A percentile compares a stretch with the other conserved stretches of the same genome.
Conservation (phyloP, 1,140 invertebrate species). For the Cardiocondyla obscurior region DNA sequence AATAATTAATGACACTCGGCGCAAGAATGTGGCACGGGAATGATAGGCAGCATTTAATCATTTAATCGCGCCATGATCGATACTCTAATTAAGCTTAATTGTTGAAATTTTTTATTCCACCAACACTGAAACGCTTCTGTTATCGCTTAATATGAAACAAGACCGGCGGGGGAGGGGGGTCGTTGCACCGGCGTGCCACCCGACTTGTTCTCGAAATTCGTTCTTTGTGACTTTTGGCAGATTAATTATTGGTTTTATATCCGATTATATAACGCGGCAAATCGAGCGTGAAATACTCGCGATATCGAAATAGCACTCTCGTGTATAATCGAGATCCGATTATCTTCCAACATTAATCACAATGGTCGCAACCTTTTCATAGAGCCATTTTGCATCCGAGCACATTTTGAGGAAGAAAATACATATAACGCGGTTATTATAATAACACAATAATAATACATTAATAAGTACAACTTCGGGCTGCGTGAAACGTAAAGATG, state of each 20-base stretch:
- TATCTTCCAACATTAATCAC: slow-evolving; percentile 22
- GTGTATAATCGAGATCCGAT: slow-evolving; percentile 38
- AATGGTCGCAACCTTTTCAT: background rate
- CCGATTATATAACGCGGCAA: slow-evolving; percentile 28
- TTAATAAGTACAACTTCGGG: too few species aligned
- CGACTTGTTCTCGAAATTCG: slow-evolving; percentile 14
- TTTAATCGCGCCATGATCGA: slow-evolving; percentile 13
- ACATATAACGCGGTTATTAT: background rate
- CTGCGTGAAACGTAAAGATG: too few species aligned
- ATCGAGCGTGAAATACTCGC: slow-evolving; percentile 1
- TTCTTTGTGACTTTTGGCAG: slow-evolving; percentile 42
- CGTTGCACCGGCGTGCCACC: background rate
- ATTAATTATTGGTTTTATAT: slow-evolving; percentile 54
- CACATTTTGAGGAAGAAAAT: background rate
- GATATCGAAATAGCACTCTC: background rate
- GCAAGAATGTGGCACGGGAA: slow-evolving; percentile 1
- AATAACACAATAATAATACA: background rate
- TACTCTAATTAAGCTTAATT: slow-evolving; percentile 32
- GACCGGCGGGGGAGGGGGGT: too few species aligned
- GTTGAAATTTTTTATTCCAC: slow-evolving; percentile 1
- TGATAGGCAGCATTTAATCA: slow-evolving; percentile 18
- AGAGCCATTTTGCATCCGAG: background rate
- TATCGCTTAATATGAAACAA: slow-evolving; percentile 1
- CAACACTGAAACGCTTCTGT: slow-evolving; percentile 18
- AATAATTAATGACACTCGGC: background rate